Evolutionary conservation across 2,888 invertebrate genomes (phyloP).

Genomic region (Blera fallax): DNA sequence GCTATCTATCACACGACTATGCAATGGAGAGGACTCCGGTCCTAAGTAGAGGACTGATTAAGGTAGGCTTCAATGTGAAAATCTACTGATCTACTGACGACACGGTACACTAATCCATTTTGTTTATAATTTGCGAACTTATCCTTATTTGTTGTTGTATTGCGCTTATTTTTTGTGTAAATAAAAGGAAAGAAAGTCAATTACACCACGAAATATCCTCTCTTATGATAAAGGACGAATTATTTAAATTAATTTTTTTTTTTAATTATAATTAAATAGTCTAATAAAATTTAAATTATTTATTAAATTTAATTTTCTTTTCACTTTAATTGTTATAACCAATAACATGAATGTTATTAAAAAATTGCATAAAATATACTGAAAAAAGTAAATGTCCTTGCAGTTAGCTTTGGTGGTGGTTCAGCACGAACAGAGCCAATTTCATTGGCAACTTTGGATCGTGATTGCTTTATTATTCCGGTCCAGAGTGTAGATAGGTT

Average conservation of each 20-base stretch:
- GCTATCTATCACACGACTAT: no score
- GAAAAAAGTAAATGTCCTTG: slow-evolving; percentile 69
- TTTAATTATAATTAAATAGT: neutral
- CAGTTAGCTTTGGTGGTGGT: slow-evolving; percentile 79
- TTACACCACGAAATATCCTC: slow-evolving; percentile 38
- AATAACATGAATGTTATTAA: neutral
- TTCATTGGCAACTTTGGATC: slow-evolving; percentile 90
- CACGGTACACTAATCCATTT: slow-evolving; percentile 1
- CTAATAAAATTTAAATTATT: neutral
- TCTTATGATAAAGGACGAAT: slow-evolving; percentile 28
- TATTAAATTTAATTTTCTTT: no score
- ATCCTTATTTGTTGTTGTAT: neutral
- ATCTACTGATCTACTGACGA: no score
- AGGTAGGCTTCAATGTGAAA: no score
- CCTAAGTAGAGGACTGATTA: no score
- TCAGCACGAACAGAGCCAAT: slow-evolving; percentile 85
- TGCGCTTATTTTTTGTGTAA: neutral
- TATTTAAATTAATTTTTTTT: slow-evolving; percentile 4
- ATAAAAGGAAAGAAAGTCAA: slow-evolving; percentile 9
- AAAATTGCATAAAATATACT: neutral
- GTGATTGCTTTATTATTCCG: slow-evolving; percentile 96
- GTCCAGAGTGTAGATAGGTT: slow-evolving; percentile 93
- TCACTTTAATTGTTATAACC: neutral
- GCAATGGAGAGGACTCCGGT: no score
- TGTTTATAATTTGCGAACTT: neutral